Base-by-base conservation (phyloP, 53 echinoderm and acorn worm species). In the Hippasteria phrygiana region DNA sequence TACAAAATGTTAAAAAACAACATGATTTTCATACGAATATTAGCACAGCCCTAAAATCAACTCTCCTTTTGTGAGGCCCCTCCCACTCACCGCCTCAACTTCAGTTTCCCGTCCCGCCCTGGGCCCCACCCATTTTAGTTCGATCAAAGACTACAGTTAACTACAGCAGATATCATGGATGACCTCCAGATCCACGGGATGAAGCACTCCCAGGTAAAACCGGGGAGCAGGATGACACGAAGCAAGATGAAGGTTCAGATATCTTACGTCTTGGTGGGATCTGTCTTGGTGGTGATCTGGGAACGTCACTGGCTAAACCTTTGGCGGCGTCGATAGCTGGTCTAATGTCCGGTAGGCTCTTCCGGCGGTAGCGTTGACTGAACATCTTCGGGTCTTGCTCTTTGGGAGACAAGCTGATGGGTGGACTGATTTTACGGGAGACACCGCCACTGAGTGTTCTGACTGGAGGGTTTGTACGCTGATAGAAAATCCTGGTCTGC, bases 181-280 rank as follows among this genome's bases (percentile, higher is more conserved):
- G n/a, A n/a, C n/a, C n/a, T n/a, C n/a, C n/a, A n/a, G n/a, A n/a
- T n/a, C n/a, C n/a, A n/a, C n/a, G n/a, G n/a, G n/a, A n/a, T n/a
- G n/a, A n/a, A n/a, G n/a, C n/a, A n/a, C n/a, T n/a, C n/a, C n/a
- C n/a, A n/a, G n/a, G n/a, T n/a, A n/a, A n/a, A n/a, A 69, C 70
- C 70, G 72, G 72, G 1, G 42, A 33, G 16, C 24, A 17, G 64
- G 63, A 26, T 14, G 66, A 35, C 7, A 65, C 43, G 5, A 65
- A 81, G 41, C 85, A 85, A 18, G 71, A 71, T 54, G 48, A 85
- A 18, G 71, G 85, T 54, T 70, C 85, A 22, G 85, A 85, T 13
- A 70, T 85, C 71, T 85, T 85, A 36, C 85, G 85, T 35, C 70
- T 64, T 9, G 71, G 85, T 31, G 71, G 69, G 45, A 32, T 28